Evolutionary conservation across 2,797 vertebrate species (phyloP).

Genomic region (Channa striata): DNA sequence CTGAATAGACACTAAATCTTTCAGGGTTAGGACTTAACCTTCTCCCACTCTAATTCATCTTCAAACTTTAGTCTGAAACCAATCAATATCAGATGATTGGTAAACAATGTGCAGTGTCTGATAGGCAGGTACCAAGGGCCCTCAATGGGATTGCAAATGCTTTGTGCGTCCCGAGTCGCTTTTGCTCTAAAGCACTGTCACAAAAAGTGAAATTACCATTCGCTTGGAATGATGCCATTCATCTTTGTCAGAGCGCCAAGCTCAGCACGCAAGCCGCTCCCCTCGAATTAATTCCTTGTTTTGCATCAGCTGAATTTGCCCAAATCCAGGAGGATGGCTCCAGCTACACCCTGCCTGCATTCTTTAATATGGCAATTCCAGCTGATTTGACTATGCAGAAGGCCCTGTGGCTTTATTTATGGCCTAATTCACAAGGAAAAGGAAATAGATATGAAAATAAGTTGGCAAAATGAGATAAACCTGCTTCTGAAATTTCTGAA

Average conservation of each 20-base stretch:
- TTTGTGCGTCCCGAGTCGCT: constrained; percentile 95
- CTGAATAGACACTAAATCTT: constrained; percentile 99
- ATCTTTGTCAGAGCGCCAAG: constrained; percentile 99
- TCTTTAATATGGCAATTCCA: constrained; percentile 97
- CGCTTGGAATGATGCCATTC: constrained; percentile 99
- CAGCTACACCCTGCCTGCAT: constrained; percentile 90
- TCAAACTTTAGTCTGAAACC: constrained; percentile 98
- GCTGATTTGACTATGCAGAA: constrained; percentile 86
- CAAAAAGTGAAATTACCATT: constrained; percentile 99
- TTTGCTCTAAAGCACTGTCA: constrained; percentile 99
- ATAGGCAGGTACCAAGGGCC: constrained; percentile 98
- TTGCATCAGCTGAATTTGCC: constrained; percentile 99
- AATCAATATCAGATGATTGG: constrained; percentile 99
- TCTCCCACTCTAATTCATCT: constrained; percentile 96
- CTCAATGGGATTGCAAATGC: constrained; percentile 99
- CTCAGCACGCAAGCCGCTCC: constrained; percentile 94
- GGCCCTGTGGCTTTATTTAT: constrained; percentile 92
- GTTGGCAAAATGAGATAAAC: constrained; percentile 96
- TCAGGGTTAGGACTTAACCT: constrained; percentile 99
- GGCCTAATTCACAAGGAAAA: constrained; percentile 96
- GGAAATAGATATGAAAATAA: constrained; percentile 98
- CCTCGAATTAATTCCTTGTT: constrained; percentile 99
- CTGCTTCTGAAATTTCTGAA: constrained; percentile 89
- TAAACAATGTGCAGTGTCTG: constrained; percentile 99
- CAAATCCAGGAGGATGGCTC: constrained; percentile 98